A percentile compares a stretch with the other conserved stretches of the same genome.
Conservation (phyloP, 2,888 invertebrate species). For the Eurytoma californica region DNA sequence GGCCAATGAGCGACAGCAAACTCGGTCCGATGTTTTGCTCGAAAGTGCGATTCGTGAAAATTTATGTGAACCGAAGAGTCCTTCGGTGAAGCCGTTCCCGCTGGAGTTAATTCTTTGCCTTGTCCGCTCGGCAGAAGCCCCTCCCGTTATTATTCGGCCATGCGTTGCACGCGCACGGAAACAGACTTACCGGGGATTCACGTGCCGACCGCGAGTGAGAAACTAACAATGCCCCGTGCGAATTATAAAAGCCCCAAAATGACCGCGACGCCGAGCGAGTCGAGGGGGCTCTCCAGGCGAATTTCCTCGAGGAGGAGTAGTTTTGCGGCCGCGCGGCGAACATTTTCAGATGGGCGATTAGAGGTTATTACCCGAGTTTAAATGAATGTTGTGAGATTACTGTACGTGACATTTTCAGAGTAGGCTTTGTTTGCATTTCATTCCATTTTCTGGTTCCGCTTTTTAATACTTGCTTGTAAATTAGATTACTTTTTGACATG, state of each 20-base stretch:
- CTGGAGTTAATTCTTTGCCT: too few species aligned
- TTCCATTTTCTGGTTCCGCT: not conserved
- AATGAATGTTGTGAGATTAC: conserved; percentile 18
- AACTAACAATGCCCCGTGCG: conserved; percentile 32
- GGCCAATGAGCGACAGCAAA: too few species aligned
- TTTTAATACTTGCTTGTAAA: not conserved
- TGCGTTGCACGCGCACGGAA: conserved; percentile 12
- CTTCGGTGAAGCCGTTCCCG: too few species aligned
- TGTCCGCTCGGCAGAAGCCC: conserved; percentile 7
- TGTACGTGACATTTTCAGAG: conserved; percentile 1
- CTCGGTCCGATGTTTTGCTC: too few species aligned
- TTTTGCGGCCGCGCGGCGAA: not conserved
- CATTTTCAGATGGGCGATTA: conserved; percentile 36
- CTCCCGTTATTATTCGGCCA: conserved; percentile 23
- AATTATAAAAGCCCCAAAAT: conserved; percentile 35
- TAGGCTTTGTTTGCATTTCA: not conserved
- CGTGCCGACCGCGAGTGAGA: conserved; percentile 19
- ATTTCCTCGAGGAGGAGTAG: conserved; percentile 1
- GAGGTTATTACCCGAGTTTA: conserved; percentile 28
- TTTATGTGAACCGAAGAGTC: too few species aligned
- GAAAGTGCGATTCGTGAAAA: not conserved
- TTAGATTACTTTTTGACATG: too few species aligned
- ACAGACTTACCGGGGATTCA: conserved; percentile 32
- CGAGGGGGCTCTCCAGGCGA: not conserved
- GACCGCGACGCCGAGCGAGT: conserved; percentile 5